A percentile compares a stretch with the other conserved stretches of the same genome.
These are phyloP conservation scores for Scaptomyza caliginosa DNA, from an alignment of 2,888 invertebrate species.

Conservation along the genomic window DNA sequence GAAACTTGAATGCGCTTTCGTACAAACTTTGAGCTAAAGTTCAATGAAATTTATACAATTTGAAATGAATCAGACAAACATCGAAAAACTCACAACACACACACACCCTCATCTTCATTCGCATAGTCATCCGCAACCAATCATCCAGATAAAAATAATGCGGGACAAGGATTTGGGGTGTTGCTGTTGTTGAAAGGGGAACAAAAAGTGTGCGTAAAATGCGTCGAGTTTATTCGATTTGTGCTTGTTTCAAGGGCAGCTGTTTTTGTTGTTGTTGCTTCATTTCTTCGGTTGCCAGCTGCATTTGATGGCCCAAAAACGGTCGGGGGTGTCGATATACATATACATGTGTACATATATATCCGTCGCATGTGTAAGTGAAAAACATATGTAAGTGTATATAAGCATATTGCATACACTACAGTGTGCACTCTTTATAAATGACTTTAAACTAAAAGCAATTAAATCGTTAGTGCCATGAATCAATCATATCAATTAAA, in stretches of 20 bases:
- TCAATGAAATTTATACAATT: slow-evolving; percentile 27
- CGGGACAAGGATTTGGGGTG: neutral
- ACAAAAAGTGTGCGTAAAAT: slow-evolving; percentile 56
- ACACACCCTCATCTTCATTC: slow-evolving; percentile 2
- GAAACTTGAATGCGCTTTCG: neutral
- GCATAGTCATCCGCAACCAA: slow-evolving; percentile 8
- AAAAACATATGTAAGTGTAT: too few relatives aligned
- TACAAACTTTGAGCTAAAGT: too few relatives aligned
- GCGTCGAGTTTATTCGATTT: slow-evolving; percentile 26
- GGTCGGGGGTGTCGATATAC: slow-evolving; percentile 8
- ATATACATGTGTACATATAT: neutral
- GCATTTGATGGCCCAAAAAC: slow-evolving; percentile 57
- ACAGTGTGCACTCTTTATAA: neutral
- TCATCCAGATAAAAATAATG: slow-evolving; percentile 15
- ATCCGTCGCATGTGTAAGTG: slow-evolving; percentile 1
- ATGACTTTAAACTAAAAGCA: too few relatives aligned
- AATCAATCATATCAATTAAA: too few relatives aligned
- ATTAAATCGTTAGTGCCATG: too few relatives aligned
- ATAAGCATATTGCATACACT: too few relatives aligned
- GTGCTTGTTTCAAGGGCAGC: slow-evolving; percentile 60
- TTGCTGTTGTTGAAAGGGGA: neutral
- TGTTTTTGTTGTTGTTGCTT: slow-evolving; percentile 14
- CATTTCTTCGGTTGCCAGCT: slow-evolving; percentile 38
- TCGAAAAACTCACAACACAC: too few relatives aligned
- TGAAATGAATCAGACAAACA: neutral